A percentile compares a stretch with the other conserved stretches of the same genome.
Evolutionary conservation across 2,888 invertebrate species (phyloP).

Genomic region (Epsilonema sp.): DNA sequence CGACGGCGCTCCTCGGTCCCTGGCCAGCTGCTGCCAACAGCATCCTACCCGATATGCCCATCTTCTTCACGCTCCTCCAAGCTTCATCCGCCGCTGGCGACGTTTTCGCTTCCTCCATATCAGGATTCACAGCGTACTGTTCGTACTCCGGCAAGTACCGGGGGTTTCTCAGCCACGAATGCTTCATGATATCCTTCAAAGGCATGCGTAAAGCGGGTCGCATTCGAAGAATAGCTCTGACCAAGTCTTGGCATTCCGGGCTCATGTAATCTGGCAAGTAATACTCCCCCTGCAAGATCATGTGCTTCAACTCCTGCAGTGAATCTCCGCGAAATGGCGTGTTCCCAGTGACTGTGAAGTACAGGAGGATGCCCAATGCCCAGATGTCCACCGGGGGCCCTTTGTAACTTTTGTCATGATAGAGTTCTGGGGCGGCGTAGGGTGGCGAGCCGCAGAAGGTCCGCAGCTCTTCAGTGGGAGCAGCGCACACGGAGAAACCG

Average conservation of each 20-base stretch:
- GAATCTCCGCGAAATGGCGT: slow-evolving; percentile 59
- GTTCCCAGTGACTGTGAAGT: slow-evolving; percentile 51
- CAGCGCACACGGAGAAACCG: slow-evolving; percentile 47
- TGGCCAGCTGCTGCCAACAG: slow-evolving; percentile 39
- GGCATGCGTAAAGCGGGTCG: background rate
- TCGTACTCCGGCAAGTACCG: slow-evolving; percentile 2
- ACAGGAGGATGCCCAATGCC: slow-evolving; percentile 52
- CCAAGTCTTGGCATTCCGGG: slow-evolving; percentile 37
- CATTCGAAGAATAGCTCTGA: slow-evolving; percentile 26
- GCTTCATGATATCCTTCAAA: background rate
- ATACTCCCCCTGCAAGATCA: slow-evolving; percentile 46
- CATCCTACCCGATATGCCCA: slow-evolving; percentile 42
- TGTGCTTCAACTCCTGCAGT: slow-evolving; percentile 48
- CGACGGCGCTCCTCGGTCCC: slow-evolving; percentile 45
- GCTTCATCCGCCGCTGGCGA: background rate
- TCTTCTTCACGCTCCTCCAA: background rate
- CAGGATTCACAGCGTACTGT: background rate
- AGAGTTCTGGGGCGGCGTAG: slow-evolving; percentile 57
- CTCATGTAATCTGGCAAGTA: slow-evolving; percentile 38
- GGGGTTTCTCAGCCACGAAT: slow-evolving; percentile 5
- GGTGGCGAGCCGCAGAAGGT: slow-evolving; percentile 61
- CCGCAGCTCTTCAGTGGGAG: slow-evolving; percentile 41
- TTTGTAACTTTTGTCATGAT: slow-evolving; percentile 37
- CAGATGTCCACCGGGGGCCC: slow-evolving; percentile 48
- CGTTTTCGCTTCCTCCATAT: slow-evolving; percentile 1